A percentile compares a stretch with the other conserved stretches of the same genome.
These are phyloP conservation scores for Timema cristinae DNA, from an alignment of 2,888 invertebrate genomes.

Conservation along the genomic window DNA sequence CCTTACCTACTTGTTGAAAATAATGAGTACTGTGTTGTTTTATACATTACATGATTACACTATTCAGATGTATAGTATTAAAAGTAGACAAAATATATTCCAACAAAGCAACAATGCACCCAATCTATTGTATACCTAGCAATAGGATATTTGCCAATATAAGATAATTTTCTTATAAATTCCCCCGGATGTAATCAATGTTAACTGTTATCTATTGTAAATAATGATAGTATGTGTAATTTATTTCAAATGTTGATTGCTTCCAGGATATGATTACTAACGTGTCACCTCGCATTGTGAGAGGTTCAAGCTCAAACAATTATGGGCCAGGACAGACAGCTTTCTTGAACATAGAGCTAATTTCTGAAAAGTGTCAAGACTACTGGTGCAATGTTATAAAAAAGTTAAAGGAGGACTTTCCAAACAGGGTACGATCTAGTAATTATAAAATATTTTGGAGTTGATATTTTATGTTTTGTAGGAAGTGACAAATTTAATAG, in stretches of 20 bases:
- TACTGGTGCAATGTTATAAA: slow-evolving; percentile 89
- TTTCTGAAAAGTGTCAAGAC: slow-evolving; percentile 91
- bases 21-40: too few species aligned
- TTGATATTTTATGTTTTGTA: too few species aligned
- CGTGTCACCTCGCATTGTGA: slow-evolving; percentile 93
- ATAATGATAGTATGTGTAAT: background rate
- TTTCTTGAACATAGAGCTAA: slow-evolving; percentile 96
- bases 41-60: too few species aligned
- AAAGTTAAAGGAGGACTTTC: slow-evolving; percentile 90
- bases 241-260: slow-evolving; percentile 16
- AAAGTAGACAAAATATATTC: too few species aligned
- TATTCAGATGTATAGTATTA: too few species aligned
- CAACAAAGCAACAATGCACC: too few species aligned
- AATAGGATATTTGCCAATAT: background rate
- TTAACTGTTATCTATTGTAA: background rate
- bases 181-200: background rate
- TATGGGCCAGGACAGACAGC: slow-evolving; percentile 96
- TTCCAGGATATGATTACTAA: slow-evolving; percentile 90
- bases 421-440: slow-evolving; percentile 61
- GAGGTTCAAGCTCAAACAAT: slow-evolving; percentile 85
- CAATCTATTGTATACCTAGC: too few species aligned
- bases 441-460: too few species aligned
- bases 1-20: too few species aligned
- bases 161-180: background rate
- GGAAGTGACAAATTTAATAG: too few species aligned